Base-by-base conservation (phyloP, 2,797 vertebrate genomes). In the Falco novaeseelandiae region DNA sequence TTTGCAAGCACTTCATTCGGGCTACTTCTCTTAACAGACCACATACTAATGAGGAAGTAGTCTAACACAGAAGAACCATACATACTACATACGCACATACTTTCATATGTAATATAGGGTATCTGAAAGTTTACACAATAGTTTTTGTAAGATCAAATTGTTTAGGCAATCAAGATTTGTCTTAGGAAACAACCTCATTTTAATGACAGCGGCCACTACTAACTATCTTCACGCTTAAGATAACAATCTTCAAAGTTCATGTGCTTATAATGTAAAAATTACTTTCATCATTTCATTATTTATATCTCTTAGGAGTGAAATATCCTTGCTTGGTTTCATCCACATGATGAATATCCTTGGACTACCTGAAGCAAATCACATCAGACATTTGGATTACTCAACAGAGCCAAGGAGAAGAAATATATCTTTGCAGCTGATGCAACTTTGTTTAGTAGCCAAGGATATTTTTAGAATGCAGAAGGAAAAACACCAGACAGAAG, bases 381-480 rank as follows among this genome's bases (percentile, higher is more conserved):
- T 83, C 57, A 91, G 67, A 89, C 15, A 36, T 85, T 72, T 78
- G 44, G 42, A 82, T 82, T 89, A 83, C 57, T 77, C 8, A 65
- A 10, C 0, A 91, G 65, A 82, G 26, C 36, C 63, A 90, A 62
- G 42, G 26, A 93, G n/a, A 91, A 20, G 72, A 89, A 95, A 80
- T 48, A 17, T 18, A 74, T 74, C 34, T 93, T 76, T 5, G 1
- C n/a, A 93, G 71, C 27, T 93, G 63, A 80, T 61, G 40, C 38
- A 85, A 79, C 74, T 92, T 92, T 93, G 69, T 74, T 93, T 73
- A 51, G 77, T 59, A 83, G 73, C 55, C 81, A 70, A 89, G 22
- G 8, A 48, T 61, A 91, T 82, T 96, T 93, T 92, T 95, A 94
- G 62, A 89, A 90, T 46, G 69, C 10, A 92, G 81, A 94, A 95